Evolutionary conservation across 2,113 vertebrate species (phyloP).

Genomic region (Serilophus lunatus): DNA sequence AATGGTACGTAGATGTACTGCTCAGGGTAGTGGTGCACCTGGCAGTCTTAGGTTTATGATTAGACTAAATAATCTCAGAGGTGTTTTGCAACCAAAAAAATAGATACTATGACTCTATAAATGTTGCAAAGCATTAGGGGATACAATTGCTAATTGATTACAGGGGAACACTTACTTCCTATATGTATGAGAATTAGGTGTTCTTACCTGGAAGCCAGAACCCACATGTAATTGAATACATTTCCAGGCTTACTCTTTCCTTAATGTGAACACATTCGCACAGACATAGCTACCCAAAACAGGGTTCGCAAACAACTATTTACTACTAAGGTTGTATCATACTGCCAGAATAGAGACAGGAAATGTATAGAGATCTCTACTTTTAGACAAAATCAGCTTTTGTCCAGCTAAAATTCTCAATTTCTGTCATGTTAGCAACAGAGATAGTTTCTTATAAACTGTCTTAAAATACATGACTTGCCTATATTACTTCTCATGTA

Average conservation of each 20-base stretch:
- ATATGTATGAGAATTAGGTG: neutral
- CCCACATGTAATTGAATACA: neutral
- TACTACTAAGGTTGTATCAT: neutral
- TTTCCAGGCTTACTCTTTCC: neutral
- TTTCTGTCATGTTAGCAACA: neutral
- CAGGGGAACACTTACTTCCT: neutral
- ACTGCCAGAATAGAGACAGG: neutral
- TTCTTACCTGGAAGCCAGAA: neutral
- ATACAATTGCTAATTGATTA: neutral
- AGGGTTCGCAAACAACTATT: neutral
- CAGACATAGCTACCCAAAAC: neutral
- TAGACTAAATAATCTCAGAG: neutral
- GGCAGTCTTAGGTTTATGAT: neutral
- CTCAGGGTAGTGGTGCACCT: no score
- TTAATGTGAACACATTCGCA: neutral
- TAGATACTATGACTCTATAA: neutral
- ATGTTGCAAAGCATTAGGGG: neutral
- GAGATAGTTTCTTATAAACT: neutral
- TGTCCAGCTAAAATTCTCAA: neutral
- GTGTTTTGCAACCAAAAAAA: neutral
- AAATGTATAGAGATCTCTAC: neutral
- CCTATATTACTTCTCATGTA: neutral
- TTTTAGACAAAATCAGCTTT: neutral
- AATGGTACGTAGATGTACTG: neutral
- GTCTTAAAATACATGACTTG: neutral